Base-by-base conservation (phyloP, 2,888 invertebrate genomes). In the Nemapogon koenigi region DNA sequence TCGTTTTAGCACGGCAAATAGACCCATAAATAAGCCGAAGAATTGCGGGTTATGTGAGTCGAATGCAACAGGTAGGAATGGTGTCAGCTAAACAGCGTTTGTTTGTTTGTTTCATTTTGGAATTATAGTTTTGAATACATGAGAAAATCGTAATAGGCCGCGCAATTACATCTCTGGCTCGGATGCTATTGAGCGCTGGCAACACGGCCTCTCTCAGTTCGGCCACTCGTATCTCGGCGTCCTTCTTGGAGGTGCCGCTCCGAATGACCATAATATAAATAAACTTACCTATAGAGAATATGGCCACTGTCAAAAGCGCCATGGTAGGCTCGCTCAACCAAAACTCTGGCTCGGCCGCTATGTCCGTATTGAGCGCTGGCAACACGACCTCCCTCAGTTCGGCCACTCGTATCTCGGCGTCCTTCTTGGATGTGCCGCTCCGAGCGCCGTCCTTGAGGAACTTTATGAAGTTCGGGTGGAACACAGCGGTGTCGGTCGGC, bases 401-500 rank as follows among this genome's bases (percentile, higher is more conserved):
- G 13, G 84, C 68, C 11, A 85, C 83, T 18, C 91, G 71, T 11
- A 86, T 53, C 17, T 82, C 82, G 0, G 83, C 62, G 17, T 89
- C 84, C 55, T 93, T 93, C 62, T 92, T 92, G 35, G 86, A 88
- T 10, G 82, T 81, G 8, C 87, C 83, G 52, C 86, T 86, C 18
- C 80, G 73, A 45, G 91, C 84, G 1, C 94, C 95, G 43, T 83
- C 80, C 46, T 88, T 84, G 10, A 97, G 73, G 49, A 87, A 84
- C 26, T 85, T 82, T 2, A 91, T 83, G 36, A 93, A 84, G 41
- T 80, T 81, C 0, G 95, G 95, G 66, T 94, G 92, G 59, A 97
- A 95, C 44, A 89, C 87, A 35, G 83, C 82, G 0, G 86, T 81
- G 55, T 94, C 89, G 28, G 89, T 87, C 1, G 94, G 91, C 30